Percentiles rank a stretch among this genome's conserved stretches.
Evolutionary conservation across 2,797 vertebrate genomes (phyloP).

Genomic region (Sebastes minor): DNA sequence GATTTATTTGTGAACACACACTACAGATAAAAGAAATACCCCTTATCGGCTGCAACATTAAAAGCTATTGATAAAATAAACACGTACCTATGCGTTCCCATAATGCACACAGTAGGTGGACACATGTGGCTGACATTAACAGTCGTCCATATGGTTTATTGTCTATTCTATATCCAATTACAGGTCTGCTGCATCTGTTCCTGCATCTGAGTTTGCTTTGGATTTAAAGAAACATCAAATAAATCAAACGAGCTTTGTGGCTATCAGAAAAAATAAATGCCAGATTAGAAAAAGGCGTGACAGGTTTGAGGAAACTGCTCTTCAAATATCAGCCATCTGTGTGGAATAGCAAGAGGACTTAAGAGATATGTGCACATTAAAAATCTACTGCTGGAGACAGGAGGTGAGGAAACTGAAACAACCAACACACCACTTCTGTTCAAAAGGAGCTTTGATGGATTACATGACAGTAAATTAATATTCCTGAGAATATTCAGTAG

Average conservation of each 20-base stretch:
- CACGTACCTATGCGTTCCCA: not conserved
- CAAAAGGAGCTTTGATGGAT: slow-evolving; percentile 40
- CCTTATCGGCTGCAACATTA: not conserved
- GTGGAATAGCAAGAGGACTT: not conserved
- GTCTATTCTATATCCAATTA: not conserved
- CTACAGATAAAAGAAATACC: slow-evolving; percentile 18
- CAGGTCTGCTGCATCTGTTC: not conserved
- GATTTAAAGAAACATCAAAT: not conserved
- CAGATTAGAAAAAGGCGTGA: not conserved
- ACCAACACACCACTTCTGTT: not conserved
- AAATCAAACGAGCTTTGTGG: not conserved
- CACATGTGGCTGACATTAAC: not conserved
- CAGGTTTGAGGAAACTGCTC: not conserved
- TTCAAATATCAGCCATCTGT: not conserved
- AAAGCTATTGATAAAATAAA: slow-evolving; percentile 19
- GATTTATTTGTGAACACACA: slow-evolving; percentile 15
- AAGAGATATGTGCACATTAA: slow-evolving; percentile 1
- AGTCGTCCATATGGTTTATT: slow-evolving; percentile 5
- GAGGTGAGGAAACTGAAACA: not conserved
- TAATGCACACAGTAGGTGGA: not conserved
- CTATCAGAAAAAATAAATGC: not conserved
- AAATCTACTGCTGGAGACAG: not conserved
- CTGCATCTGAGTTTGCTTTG: not conserved
- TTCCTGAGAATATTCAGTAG: slow-evolving; percentile 41
- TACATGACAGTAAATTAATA: slow-evolving; percentile 46